Percentiles rank a stretch among this genome's conserved stretches.
phyloP scores from a whole-genome alignment of 1,140 invertebrate genomes.

The Caenorhabditis inopinata region DNA sequence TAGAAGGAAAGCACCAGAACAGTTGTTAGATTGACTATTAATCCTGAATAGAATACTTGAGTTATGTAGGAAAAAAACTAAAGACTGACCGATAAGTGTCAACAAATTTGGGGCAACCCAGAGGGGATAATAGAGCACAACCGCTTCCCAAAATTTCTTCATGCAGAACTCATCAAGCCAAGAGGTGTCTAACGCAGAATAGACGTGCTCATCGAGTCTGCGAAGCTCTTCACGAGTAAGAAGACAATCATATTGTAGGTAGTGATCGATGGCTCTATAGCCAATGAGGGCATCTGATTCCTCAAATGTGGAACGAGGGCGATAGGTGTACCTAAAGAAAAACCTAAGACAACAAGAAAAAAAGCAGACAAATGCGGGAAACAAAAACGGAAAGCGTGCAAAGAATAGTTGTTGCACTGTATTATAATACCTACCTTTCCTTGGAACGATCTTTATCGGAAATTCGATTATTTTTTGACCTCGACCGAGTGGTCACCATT shows the following conservation, averaged over 20 bases:
- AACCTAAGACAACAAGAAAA: too few relatives aligned
- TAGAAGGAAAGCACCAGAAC: conserved; percentile 86
- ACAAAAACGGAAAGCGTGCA: too few relatives aligned
- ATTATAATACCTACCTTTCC: neutral
- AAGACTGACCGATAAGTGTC: conserved; percentile 75
- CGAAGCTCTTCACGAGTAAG: conserved; percentile 72
- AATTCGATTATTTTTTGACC: conserved; percentile 16
- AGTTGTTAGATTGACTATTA: conserved; percentile 87
- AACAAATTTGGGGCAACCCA: conserved; percentile 97
- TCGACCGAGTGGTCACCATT: conserved; percentile 15
- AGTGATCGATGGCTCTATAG: neutral
- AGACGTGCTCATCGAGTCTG: conserved; percentile 88
- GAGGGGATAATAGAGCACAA: conserved; percentile 83
- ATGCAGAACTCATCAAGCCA: conserved; percentile 60
- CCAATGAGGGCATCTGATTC: neutral
- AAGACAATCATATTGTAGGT: conserved; percentile 51
- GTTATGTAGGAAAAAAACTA: neutral
- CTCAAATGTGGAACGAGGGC: conserved; percentile 1
- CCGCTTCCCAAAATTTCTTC: conserved; percentile 85
- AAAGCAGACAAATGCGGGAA: too few relatives aligned
- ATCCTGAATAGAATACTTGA: conserved; percentile 68
- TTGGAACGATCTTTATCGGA: neutral
- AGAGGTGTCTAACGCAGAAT: conserved; percentile 73
- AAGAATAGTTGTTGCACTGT: neutral
- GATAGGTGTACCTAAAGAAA: neutral